Conservation (phyloP, 1,140 invertebrate species). For the Epicauta chinensis region DNA sequence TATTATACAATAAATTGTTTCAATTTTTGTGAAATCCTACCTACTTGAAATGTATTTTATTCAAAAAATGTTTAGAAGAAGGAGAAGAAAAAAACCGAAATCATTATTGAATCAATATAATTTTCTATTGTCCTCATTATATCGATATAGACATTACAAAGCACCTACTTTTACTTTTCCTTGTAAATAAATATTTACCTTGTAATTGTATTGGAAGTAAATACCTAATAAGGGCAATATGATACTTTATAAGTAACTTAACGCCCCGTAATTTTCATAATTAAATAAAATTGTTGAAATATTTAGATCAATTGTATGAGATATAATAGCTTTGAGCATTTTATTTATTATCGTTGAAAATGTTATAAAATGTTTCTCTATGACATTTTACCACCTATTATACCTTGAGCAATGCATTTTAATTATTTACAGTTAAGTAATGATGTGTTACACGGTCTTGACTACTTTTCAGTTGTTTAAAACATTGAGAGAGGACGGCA, state of each 20-base stretch:
- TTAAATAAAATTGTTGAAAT: constrained; percentile 18
- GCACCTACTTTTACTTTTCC: constrained; percentile 21
- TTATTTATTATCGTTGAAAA: neutral
- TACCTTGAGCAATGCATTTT: constrained; percentile 11
- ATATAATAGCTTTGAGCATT: constrained; percentile 10
- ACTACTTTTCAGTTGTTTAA: too few species aligned
- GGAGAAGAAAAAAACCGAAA: too few species aligned
- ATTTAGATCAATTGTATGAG: constrained; percentile 20
- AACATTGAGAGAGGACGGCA: too few species aligned
- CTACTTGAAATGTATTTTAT: too few species aligned
- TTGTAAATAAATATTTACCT: constrained; percentile 26
- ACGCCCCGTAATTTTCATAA: constrained; percentile 18
- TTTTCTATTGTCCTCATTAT: constrained; percentile 16
- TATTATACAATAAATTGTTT: too few species aligned
- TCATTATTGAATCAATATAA: constrained; percentile 3
- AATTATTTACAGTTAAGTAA: constrained; percentile 17
- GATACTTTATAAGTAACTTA: constrained; percentile 18
- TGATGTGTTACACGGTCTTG: constrained; percentile 1
- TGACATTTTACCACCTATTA: constrained; percentile 12
- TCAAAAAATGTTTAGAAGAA: too few species aligned
- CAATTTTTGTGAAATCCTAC: too few species aligned
- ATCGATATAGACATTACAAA: constrained; percentile 11
- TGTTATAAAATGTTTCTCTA: neutral
- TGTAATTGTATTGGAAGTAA: constrained; percentile 16
- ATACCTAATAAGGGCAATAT: constrained; percentile 23